Evolutionary conservation across 2,888 invertebrate species (phyloP).

Genomic region (Mesochorus sp.): DNA sequence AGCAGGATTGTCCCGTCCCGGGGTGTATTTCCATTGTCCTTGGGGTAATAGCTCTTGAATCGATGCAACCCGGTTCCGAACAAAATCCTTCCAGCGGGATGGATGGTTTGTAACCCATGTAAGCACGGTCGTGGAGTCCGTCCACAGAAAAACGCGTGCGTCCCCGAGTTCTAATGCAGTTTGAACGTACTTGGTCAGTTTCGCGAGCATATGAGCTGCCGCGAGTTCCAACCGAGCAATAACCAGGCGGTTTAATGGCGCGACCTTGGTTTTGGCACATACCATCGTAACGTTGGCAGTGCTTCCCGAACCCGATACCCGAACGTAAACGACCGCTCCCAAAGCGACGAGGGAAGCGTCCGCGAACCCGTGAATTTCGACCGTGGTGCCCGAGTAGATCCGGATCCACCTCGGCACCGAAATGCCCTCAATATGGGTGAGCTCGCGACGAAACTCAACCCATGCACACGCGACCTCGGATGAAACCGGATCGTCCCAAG

Average conservation of each 20-base stretch:
- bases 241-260: slow-evolving; percentile 39
- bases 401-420: slow-evolving; percentile 56
- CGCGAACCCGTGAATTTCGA: slow-evolving; percentile 56
- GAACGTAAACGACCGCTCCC: slow-evolving; percentile 46
- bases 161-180: no score
- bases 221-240: slow-evolving; percentile 43
- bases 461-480: slow-evolving; percentile 3
- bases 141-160: no score
- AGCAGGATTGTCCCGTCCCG: slow-evolving; percentile 8
- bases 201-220: slow-evolving; percentile 21
- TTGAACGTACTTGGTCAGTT: neutral
- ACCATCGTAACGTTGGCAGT: slow-evolving; percentile 14
- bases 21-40: no score
- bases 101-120: neutral
- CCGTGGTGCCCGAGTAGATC: neutral
- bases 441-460: slow-evolving; percentile 27
- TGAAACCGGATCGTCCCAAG: slow-evolving; percentile 53
- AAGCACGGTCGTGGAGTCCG: no score
- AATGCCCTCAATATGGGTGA: slow-evolving; percentile 13
- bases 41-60: no score
- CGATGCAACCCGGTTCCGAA: no score
- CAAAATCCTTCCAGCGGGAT: neutral
- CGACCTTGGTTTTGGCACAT: slow-evolving; percentile 42
- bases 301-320: no score
- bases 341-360: slow-evolving; percentile 56